Evolutionary conservation across 2,113 vertebrate genomes (phyloP), one percentile per base, ranked within the genome.

Genomic region (Pseudonaja textilis): DNA sequence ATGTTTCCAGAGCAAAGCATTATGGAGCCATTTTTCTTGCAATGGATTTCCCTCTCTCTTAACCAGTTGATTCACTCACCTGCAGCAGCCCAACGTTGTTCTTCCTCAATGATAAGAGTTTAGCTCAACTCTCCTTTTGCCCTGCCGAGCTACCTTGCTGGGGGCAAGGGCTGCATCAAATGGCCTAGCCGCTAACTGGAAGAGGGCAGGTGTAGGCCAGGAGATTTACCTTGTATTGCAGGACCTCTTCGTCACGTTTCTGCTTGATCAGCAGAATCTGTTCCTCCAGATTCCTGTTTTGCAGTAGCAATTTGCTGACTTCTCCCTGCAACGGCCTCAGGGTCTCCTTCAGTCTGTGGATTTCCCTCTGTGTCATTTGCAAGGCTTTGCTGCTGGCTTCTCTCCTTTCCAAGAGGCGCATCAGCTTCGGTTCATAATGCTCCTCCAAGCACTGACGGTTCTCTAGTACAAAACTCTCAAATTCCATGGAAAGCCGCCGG

Each of bases 401-500:
- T 0, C 97, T 97, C 89, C 98, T 97, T 95, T 99, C 99, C 74
- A 98, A 95, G 94, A 99, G 97, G n/a, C 98, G 97, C 95, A 98
- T 95, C 91, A 99, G 96, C 29, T 98, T 97, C 1, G 99, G 98
- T 91, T 99, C 98, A 1, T 99, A 99, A 95, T 98, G 98, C 50
- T 98, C 97, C 94, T 99, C 98, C 92, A 99, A 97, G 3, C 97
- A 97, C 89, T 96, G 97, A n/a, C 98, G 98, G 61, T 97, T 98
- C 55, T 97, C 96, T 0, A 98, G 97, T 96, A 99, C 96, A 47
- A 99, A 98, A 92, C 97, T 98, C 97, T 99, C 98, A 11, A 99
- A 97, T 95, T 99, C 98, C 88, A 96, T 74, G 4, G 98, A 99
- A 11, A 98, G 97, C 92, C 98, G 97, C 7, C 98, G 97, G 95